A percentile compares a stretch with the other conserved stretches of the same genome.
Evolutionary conservation across 2,797 vertebrate genomes (phyloP).

Genomic region (Gallinago solitaria): DNA sequence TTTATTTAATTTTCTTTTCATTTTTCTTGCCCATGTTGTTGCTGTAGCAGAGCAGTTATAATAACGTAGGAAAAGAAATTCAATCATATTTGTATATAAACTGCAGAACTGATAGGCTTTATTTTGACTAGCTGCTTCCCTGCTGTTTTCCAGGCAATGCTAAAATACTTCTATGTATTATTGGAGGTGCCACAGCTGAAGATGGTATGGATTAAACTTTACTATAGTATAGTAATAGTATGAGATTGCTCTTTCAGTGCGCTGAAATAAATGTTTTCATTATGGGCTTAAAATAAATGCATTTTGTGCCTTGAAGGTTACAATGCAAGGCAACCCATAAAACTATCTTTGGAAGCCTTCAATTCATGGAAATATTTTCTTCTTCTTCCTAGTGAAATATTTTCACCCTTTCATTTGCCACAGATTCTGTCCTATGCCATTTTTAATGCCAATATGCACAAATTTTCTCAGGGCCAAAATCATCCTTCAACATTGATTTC

Average conservation of each 20-base stretch:
- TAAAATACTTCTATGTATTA: constrained; percentile 40
- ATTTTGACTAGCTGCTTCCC: constrained; percentile 41
- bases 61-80: constrained; percentile 2
- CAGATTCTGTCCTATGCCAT: not conserved
- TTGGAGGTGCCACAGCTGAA: constrained; percentile 26
- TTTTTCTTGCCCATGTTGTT: not conserved
- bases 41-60: not conserved
- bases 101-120: constrained; percentile 26
- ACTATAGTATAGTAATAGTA: constrained; percentile 6
- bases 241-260: constrained; percentile 25
- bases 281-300: constrained; percentile 33
- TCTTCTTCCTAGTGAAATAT: not conserved
- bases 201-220: constrained; percentile 56
- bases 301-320: constrained; percentile 26
- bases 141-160: constrained; percentile 7
- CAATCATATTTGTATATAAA: constrained; percentile 41
- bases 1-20: constrained; percentile 31
- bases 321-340: constrained; percentile 5
- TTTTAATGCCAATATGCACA: not conserved
- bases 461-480: constrained; percentile 2
- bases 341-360: constrained; percentile 17
- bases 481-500: not conserved
- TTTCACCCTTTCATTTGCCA: not conserved
- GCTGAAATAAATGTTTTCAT: constrained; percentile 32
- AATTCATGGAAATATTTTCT: not conserved